A percentile compares a stretch with the other conserved stretches of the same genome.
phyloP scores from a whole-genome alignment of 2,888 invertebrate species.

The Caenorhabditis sinica region DNA sequence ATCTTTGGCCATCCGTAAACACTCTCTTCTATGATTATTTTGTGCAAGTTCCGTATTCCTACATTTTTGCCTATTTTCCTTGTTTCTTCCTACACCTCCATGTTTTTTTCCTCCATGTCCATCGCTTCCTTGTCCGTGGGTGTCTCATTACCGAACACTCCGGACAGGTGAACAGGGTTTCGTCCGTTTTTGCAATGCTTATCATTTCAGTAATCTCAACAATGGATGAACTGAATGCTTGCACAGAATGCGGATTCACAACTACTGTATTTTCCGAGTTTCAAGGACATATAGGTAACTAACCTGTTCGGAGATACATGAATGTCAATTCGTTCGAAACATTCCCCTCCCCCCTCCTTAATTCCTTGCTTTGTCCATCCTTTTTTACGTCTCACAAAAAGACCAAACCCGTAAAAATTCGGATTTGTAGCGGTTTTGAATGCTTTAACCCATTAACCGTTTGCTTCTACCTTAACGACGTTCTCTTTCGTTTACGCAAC shows the following conservation, averaged over 20 bases:
- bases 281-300: slow-evolving; percentile 79
- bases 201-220: slow-evolving; percentile 66
- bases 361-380: slow-evolving; percentile 61
- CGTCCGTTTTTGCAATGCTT: slow-evolving; percentile 25
- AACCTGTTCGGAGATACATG: slow-evolving; percentile 67
- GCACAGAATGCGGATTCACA: slow-evolving; percentile 82
- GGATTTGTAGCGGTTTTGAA: slow-evolving; percentile 53
- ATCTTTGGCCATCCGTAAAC: slow-evolving; percentile 56
- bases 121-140: neutral
- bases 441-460: slow-evolving; percentile 53
- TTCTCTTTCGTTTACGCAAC: neutral
- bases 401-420: slow-evolving; percentile 62
- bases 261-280: slow-evolving; percentile 78
- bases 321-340: slow-evolving; percentile 65
- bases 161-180: neutral
- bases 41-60: slow-evolving; percentile 31
- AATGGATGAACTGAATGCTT: slow-evolving; percentile 79
- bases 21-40: slow-evolving; percentile 43
- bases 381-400: slow-evolving; percentile 50
- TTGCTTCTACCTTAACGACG: slow-evolving; percentile 34
- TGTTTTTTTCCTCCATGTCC: slow-evolving; percentile 10
- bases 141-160: slow-evolving; percentile 38
- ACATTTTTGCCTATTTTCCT: slow-evolving; percentile 22
- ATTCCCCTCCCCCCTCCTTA: slow-evolving; percentile 19
- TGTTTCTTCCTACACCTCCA: slow-evolving; percentile 6